Percentiles rank a stretch among this genome's conserved stretches.
Conservation (phyloP, 2,888 invertebrate species). For the Sinopyrophorus schimmeli region DNA sequence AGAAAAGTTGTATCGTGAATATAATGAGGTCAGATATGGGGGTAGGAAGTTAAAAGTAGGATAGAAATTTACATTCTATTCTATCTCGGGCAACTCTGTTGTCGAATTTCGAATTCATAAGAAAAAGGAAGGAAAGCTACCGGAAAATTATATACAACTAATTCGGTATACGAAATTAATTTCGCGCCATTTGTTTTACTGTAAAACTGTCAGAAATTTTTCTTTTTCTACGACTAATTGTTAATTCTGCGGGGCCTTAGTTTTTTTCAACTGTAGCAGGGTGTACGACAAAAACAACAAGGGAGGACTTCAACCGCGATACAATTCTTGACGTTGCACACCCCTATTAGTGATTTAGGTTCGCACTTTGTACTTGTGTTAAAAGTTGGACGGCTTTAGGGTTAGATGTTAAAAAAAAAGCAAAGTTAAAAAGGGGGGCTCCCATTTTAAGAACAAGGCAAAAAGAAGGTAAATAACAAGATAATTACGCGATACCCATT, state of each 20-base stretch:
- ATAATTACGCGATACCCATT: no score
- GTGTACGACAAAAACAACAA: conserved; percentile 12
- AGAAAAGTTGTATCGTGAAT: conserved; percentile 21
- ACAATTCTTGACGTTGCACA: conserved; percentile 18
- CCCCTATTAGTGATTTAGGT: conserved; percentile 21
- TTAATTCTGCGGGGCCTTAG: neutral
- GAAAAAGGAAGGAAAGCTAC: neutral
- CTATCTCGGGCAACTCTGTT: conserved; percentile 16
- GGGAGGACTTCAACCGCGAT: conserved; percentile 6
- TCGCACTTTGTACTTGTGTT: conserved; percentile 12
- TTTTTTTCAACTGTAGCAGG: neutral
- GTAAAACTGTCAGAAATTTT: neutral
- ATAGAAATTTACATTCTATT: no score
- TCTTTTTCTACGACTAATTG: conserved; percentile 7
- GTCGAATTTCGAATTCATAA: conserved; percentile 9
- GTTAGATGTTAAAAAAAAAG: conserved; percentile 2
- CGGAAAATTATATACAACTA: conserved; percentile 11
- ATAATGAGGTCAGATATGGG: conserved; percentile 26
- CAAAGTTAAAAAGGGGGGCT: no score
- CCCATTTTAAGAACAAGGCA: no score
- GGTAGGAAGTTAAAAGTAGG: conserved; percentile 22
- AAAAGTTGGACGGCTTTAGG: conserved; percentile 1
- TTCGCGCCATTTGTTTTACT: conserved; percentile 3
- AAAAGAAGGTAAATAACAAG: no score
- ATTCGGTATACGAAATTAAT: conserved; percentile 7